These are phyloP conservation scores for Vollenhovia emeryi DNA, from an alignment of 1,140 invertebrate genomes.

Conservation along the genomic window DNA sequence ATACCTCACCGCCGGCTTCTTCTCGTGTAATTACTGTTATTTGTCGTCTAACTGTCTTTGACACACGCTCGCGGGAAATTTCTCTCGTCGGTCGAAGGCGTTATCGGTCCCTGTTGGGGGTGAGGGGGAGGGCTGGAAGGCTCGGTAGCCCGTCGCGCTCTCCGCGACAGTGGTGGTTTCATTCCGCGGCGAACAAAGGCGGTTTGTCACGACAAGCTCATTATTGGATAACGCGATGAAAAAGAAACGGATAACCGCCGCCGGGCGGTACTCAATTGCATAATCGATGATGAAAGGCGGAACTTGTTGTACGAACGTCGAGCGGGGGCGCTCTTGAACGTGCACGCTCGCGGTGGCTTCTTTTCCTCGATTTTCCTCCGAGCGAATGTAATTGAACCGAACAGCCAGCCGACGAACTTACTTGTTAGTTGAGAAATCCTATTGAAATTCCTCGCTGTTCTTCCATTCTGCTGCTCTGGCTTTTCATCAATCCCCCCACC, in stretches of 20 bases:
- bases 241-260: conserved; percentile 23
- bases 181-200: conserved; percentile 39
- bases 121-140: too few species aligned
- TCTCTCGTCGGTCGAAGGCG: not conserved
- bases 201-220: conserved; percentile 27
- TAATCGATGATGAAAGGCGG: conserved; percentile 48
- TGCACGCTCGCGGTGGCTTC: not conserved
- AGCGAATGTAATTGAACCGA: conserved; percentile 25
- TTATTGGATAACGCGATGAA: conserved; percentile 22
- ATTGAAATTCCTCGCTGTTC: conserved; percentile 5
- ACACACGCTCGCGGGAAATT: not conserved
- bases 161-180: not conserved
- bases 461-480: too few species aligned
- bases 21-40: not conserved
- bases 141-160: not conserved
- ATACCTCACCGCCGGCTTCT: not conserved
- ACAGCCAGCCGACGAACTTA: conserved; percentile 3
- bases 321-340: conserved; percentile 32
- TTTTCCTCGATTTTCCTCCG: conserved; percentile 3
- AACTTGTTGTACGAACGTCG: conserved; percentile 14
- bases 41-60: not conserved
- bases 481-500: not conserved
- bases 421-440: not conserved
- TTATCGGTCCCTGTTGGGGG: not conserved
- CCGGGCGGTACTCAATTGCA: conserved; percentile 29